Evolutionary conservation across 2,888 invertebrate species (phyloP).

Genomic region (Drosophila cognata): DNA sequence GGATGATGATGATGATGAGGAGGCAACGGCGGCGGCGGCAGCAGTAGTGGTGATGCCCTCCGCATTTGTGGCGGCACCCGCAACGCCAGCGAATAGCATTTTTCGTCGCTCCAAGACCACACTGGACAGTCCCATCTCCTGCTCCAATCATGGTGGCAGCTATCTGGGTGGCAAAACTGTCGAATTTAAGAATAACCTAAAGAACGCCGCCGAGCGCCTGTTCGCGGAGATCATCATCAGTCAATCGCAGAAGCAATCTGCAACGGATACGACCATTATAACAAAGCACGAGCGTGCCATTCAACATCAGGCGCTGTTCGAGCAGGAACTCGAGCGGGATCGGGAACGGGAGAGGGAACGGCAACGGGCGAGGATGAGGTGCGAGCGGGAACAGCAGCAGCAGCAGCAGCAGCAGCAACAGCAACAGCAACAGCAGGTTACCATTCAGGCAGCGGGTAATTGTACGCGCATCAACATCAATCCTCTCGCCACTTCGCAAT

Average conservation of each 20-base stretch:
- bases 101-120: constrained; percentile 83
- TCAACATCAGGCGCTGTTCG: constrained; percentile 74
- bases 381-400: constrained; percentile 20
- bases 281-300: constrained; percentile 82
- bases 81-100: constrained; percentile 63
- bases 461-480: constrained; percentile 81
- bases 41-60: constrained; percentile 3
- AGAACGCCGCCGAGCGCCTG: constrained; percentile 84
- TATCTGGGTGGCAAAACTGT: constrained; percentile 80
- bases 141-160: constrained; percentile 35
- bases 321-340: constrained; percentile 61
- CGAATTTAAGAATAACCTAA: constrained; percentile 84
- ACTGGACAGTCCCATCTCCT: constrained; percentile 62
- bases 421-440: constrained; percentile 50
- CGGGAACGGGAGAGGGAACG: constrained; percentile 30
- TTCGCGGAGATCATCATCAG: constrained; percentile 84
- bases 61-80: constrained; percentile 34
- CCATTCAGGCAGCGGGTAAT: constrained; percentile 69
- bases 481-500: constrained; percentile 10
- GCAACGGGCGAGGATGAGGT: constrained; percentile 5
- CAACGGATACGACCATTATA: constrained; percentile 72
- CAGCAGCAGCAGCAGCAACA: constrained; percentile 26
- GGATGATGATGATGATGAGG: constrained; percentile 59
- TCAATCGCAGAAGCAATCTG: constrained; percentile 77
- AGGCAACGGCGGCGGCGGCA: not conserved